phyloP scores from a whole-genome alignment of 2,113 vertebrate genomes.

The Scortum barcoo region DNA sequence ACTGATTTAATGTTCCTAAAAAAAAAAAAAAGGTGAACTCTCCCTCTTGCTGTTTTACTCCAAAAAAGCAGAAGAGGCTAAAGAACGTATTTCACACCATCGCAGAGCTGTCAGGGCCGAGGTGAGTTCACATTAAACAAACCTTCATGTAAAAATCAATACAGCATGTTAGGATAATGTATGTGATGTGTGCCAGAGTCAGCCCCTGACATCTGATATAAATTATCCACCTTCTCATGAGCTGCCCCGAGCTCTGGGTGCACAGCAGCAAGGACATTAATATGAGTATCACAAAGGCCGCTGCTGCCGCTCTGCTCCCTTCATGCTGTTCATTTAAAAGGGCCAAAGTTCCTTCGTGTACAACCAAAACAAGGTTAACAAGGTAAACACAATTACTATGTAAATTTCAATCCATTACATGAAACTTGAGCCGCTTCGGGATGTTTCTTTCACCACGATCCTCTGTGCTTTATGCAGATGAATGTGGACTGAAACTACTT shows the following conservation, averaged over 20 bases:
- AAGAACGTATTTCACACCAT: neutral
- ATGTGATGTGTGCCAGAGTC: slow-evolving; percentile 8
- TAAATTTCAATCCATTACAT: slow-evolving; percentile 8
- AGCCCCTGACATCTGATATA: slow-evolving; percentile 63
- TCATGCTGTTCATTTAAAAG: slow-evolving; percentile 21
- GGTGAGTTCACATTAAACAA: neutral
- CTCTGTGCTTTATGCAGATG: neutral
- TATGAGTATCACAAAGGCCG: slow-evolving; percentile 46
- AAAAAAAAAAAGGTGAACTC: neutral
- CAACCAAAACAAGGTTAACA: neutral
- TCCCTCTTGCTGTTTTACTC: neutral
- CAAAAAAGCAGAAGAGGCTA: neutral
- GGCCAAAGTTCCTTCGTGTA: slow-evolving; percentile 4
- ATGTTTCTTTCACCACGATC: neutral
- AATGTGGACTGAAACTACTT: neutral
- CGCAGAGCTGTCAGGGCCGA: neutral
- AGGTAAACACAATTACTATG: slow-evolving; percentile 3
- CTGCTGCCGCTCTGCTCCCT: slow-evolving; percentile 41
- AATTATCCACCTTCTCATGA: slow-evolving; percentile 54
- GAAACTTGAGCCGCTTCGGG: neutral
- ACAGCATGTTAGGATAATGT: neutral
- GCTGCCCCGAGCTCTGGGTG: slow-evolving; percentile 44
- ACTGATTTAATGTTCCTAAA: neutral
- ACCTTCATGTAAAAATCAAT: neutral
- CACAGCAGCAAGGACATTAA: slow-evolving; percentile 49